A percentile compares a stretch with the other conserved stretches of the same genome.
phyloP scores from a whole-genome alignment of 2,797 vertebrate genomes.

The Brachyalestes nurse region DNA sequence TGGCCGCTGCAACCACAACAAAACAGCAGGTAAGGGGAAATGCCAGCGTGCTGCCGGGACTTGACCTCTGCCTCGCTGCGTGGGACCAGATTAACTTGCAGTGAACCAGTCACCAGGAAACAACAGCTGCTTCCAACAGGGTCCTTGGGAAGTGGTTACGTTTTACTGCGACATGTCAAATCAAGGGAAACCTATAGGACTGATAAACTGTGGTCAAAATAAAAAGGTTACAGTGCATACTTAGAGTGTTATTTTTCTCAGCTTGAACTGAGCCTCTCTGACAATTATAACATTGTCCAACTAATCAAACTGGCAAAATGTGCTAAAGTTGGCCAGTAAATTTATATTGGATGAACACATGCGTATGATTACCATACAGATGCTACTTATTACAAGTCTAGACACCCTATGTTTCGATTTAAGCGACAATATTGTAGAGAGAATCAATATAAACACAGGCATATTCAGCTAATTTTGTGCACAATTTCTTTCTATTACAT shows the following conservation, averaged over 20 bases:
- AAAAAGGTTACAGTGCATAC: neutral
- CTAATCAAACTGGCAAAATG: neutral
- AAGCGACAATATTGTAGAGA: too few relatives aligned
- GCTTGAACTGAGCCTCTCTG: neutral
- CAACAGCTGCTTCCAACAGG: conserved; percentile 48
- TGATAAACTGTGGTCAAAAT: neutral
- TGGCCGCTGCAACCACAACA: conserved; percentile 80
- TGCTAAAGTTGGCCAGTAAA: too few relatives aligned
- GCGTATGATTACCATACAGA: too few relatives aligned
- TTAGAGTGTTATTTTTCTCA: neutral
- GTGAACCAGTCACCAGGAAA: conserved; percentile 24
- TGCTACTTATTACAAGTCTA: too few relatives aligned
- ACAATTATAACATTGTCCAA: neutral
- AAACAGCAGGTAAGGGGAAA: conserved; percentile 42
- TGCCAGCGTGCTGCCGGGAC: conserved; percentile 1
- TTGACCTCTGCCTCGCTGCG: conserved; percentile 13
- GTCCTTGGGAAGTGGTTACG: conserved; percentile 7
- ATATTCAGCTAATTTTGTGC: too few relatives aligned
- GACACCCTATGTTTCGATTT: too few relatives aligned
- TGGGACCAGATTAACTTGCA: conserved; percentile 34
- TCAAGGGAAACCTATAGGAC: neutral
- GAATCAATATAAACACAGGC: too few relatives aligned
- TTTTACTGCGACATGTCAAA: conserved; percentile 25
- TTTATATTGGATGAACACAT: too few relatives aligned
- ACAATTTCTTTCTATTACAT: too few relatives aligned